Evolutionary conservation across 2,113 vertebrate species (phyloP).

Genomic region (Gobius niger): DNA sequence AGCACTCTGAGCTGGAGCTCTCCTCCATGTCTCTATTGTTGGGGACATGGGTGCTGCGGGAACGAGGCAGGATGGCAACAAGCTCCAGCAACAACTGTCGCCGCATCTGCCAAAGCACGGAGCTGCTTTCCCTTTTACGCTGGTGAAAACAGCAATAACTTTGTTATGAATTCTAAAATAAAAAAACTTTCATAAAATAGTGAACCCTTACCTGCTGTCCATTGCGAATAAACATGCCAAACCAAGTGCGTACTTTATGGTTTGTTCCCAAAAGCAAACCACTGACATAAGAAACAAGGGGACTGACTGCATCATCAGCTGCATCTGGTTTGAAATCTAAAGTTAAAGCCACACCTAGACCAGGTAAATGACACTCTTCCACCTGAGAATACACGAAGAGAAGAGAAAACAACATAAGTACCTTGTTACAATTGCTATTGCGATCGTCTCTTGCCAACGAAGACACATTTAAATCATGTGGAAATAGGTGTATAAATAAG

Average conservation of each 20-base stretch:
- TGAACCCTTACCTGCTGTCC: constrained; percentile 87
- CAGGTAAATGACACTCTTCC: constrained; percentile 95
- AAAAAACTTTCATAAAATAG: background rate
- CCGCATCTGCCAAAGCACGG: constrained; percentile 98
- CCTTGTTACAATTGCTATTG: background rate
- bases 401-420: background rate
- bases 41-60: constrained; percentile 83
- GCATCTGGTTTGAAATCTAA: constrained; percentile 92
- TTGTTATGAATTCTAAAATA: background rate
- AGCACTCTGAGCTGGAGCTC: constrained; percentile 83
- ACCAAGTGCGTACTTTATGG: constrained; percentile 97
- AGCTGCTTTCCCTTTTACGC: constrained; percentile 93
- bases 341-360: constrained; percentile 94
- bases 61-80: constrained; percentile 92
- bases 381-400: constrained; percentile 77
- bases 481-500: background rate
- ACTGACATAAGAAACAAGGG: constrained; percentile 95
- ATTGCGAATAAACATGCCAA: constrained; percentile 96
- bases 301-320: constrained; percentile 91
- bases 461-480: background rate
- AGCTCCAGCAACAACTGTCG: constrained; percentile 93
- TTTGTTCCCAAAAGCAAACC: constrained; percentile 96
- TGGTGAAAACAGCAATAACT: constrained; percentile 47
- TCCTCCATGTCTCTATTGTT: constrained; percentile 80
- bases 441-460: background rate